Evolutionary conservation across 2,888 invertebrate genomes (phyloP), one percentile per base, ranked within the genome.

Genomic region (Acrobasis repandana): DNA sequence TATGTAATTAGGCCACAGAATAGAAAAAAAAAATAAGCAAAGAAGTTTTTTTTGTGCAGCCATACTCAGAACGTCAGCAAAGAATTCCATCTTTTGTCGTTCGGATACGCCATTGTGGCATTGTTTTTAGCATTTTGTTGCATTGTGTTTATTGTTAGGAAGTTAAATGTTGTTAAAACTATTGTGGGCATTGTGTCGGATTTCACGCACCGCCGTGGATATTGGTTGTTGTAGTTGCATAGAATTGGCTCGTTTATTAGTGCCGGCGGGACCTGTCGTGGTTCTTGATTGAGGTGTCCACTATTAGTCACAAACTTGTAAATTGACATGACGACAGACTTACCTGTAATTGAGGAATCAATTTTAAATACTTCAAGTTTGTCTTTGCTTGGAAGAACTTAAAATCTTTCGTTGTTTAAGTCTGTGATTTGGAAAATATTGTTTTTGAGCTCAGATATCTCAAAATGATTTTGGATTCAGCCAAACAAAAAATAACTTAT

Each of bases 111-210:
- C 67, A 80, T 86, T 87, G 83, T 85, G 64, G 65, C 70, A 81
- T 89, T 90, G 89, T 90, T 85, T 86, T 82, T 79, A 79, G 69
- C 78, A 75, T 85, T 85, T 84, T 86, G 80, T 76, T 67, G 68
- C 82, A 82, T 89, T 90, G 86, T 88, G 38, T 75, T 79, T 71
- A 86, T 90, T 91, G 89, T 90, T 85, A 83, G 86, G 91, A 81
- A 91, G 91, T 92, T 90, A 90, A 89, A 90, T 90, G 88, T 86
- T 79, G 88, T 90, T 88, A 88, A 86, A 71, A 72, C 72, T 66
- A 80, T 90, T 91, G 90, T 88, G 50, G 46, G 58, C 67, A 75
- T 88, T 88, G 88, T 90, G 70, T 71, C 14, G 15, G 73, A 90
- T 92, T 86, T 90, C 85, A 91, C 80, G 86, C 76, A 77, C 74